phyloP scores from a whole-genome alignment of 2,888 invertebrate genomes.

The Diadegma fenestrale region DNA sequence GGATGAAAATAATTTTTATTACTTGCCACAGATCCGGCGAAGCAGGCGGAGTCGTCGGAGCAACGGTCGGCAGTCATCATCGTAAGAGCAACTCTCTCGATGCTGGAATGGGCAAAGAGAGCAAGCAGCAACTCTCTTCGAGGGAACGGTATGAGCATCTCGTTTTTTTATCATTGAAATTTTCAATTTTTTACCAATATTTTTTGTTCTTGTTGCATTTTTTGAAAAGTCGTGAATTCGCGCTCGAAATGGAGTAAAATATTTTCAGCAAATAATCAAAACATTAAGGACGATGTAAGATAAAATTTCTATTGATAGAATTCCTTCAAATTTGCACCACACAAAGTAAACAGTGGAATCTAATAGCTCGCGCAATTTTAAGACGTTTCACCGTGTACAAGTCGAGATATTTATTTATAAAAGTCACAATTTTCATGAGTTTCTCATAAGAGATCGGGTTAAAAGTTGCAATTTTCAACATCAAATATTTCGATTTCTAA shows the following conservation, averaged over 20 bases:
- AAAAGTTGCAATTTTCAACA: no score
- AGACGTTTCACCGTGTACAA: no score
- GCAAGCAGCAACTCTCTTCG: slow-evolving; percentile 84
- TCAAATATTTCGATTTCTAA: no score
- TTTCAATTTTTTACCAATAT: slow-evolving; percentile 17
- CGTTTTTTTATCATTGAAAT: slow-evolving; percentile 19
- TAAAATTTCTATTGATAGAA: no score
- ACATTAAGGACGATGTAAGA: no score
- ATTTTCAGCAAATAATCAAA: no score
- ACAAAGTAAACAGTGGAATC: no score
- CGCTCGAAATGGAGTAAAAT: background rate
- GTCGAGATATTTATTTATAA: no score
- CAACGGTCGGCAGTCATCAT: slow-evolving; percentile 86
- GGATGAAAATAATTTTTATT: slow-evolving; percentile 9
- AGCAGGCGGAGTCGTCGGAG: slow-evolving; percentile 77
- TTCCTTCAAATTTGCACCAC: no score
- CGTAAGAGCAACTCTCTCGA: slow-evolving; percentile 94
- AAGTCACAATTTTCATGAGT: no score
- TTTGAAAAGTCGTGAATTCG: background rate
- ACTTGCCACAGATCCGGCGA: slow-evolving; percentile 79
- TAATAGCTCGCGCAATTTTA: no score
- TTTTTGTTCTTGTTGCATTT: slow-evolving; percentile 1
- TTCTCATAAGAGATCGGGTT: no score
- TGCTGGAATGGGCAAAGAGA: slow-evolving; percentile 87
- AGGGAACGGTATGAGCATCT: slow-evolving; percentile 85